Evolutionary conservation across 1,140 invertebrate genomes (phyloP).

Genomic region (Manduca sexta): DNA sequence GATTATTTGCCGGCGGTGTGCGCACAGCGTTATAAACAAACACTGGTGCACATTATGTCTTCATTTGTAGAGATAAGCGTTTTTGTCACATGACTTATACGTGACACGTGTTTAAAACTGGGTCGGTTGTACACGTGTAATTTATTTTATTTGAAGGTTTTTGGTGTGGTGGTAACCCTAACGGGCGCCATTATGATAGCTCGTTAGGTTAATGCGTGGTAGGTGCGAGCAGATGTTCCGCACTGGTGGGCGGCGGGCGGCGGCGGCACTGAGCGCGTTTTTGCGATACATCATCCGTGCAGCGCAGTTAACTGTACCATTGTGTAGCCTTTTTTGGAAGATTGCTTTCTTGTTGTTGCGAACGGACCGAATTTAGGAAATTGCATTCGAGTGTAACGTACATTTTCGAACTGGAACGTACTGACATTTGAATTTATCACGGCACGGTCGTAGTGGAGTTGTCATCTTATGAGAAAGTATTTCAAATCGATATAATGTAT

Average conservation of each 20-base stretch:
- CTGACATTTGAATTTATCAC: neutral
- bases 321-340: slow-evolving; percentile 18
- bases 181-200: slow-evolving; percentile 55
- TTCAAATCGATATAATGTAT: slow-evolving; percentile 7
- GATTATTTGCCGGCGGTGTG: slow-evolving; percentile 1
- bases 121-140: slow-evolving; percentile 36
- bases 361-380: too few relatives aligned
- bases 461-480: too few relatives aligned
- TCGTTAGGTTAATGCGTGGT: slow-evolving; percentile 63
- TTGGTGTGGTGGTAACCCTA: slow-evolving; percentile 41
- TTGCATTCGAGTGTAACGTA: too few relatives aligned
- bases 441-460: neutral
- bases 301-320: slow-evolving; percentile 27
- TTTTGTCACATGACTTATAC: slow-evolving; percentile 33
- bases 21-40: neutral
- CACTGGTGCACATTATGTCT: slow-evolving; percentile 11
- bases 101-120: slow-evolving; percentile 33
- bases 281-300: slow-evolving; percentile 49
- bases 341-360: slow-evolving; percentile 7
- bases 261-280: slow-evolving; percentile 26
- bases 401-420: too few relatives aligned
- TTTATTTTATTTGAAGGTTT: slow-evolving; percentile 60
- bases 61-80: slow-evolving; percentile 28
- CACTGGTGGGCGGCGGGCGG: slow-evolving; percentile 13
- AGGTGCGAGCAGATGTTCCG: slow-evolving; percentile 54